These are phyloP conservation scores for Melinopterus prodromus DNA, from an alignment of 2,888 invertebrate species.

Conservation along the genomic window DNA sequence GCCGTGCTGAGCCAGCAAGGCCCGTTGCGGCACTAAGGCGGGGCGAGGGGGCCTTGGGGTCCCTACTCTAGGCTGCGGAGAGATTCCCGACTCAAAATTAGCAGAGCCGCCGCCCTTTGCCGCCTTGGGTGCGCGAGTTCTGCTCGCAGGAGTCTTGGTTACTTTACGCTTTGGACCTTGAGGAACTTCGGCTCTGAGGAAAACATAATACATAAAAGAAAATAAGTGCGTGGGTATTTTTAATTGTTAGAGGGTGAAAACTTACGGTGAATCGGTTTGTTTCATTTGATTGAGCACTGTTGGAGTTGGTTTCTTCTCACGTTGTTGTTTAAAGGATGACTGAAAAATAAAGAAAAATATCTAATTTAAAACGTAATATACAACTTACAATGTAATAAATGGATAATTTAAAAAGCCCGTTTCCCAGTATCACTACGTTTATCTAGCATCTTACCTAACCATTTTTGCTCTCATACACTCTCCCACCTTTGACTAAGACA, in stretches of 20 bases:
- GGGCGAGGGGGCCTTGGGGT: background rate
- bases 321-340: background rate
- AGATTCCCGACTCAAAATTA: background rate
- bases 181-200: background rate
- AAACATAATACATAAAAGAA: background rate
- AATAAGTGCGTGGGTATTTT: background rate
- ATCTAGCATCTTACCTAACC: no score
- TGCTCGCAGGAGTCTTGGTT: background rate
- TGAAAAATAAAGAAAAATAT: background rate
- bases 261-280: background rate
- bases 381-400: no score
- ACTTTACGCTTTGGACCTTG: background rate
- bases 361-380: background rate
- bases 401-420: no score
- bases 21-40: background rate
- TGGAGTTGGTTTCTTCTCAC: background rate
- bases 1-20: background rate
- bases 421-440: no score
- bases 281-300: background rate
- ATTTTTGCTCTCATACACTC: no score
- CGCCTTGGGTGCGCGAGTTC: background rate
- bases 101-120: background rate
- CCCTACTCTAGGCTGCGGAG: background rate
- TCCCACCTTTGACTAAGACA: no score
- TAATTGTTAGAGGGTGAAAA: background rate